These are phyloP conservation scores for Drosophila stalkeri DNA, from an alignment of 2,888 invertebrate genomes.

Conservation along the genomic window DNA sequence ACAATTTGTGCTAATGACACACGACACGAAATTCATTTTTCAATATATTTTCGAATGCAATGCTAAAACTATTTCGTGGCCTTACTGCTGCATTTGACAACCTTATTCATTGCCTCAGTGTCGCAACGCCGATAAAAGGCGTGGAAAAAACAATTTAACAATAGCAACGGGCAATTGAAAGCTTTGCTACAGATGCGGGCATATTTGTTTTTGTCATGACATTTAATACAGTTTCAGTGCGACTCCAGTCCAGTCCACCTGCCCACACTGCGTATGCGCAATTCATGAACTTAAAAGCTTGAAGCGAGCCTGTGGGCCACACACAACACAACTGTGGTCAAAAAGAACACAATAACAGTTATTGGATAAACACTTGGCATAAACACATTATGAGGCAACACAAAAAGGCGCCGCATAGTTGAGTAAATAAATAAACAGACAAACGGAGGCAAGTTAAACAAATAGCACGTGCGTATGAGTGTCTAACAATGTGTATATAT, in stretches of 20 bases:
- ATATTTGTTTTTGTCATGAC: conserved; percentile 14
- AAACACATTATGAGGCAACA: conserved; percentile 68
- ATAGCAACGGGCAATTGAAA: background rate
- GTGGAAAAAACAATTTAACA: conserved; percentile 2
- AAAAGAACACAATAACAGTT: conserved; percentile 34
- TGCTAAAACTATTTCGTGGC: background rate
- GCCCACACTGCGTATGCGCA: conserved; percentile 13
- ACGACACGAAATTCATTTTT: background rate
- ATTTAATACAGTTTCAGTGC: background rate
- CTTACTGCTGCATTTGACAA: background rate
- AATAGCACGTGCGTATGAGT: conserved; percentile 32
- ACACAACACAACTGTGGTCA: background rate
- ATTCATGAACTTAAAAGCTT: conserved; percentile 20
- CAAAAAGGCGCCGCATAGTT: conserved; percentile 35
- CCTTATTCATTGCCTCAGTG: conserved; percentile 2
- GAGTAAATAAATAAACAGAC: conserved; percentile 73
- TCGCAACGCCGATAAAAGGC: conserved; percentile 19
- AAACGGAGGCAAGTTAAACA: conserved; percentile 61
- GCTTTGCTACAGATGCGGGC: conserved; percentile 24
- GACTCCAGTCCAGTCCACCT: background rate
- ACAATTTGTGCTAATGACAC: background rate
- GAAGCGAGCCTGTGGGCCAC: conserved; percentile 7
- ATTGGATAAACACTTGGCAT: conserved; percentile 68
- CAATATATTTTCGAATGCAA: background rate
- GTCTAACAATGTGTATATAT: background rate